phyloP scores from a whole-genome alignment of 2,797 vertebrate species.

The Botia kubotai region DNA sequence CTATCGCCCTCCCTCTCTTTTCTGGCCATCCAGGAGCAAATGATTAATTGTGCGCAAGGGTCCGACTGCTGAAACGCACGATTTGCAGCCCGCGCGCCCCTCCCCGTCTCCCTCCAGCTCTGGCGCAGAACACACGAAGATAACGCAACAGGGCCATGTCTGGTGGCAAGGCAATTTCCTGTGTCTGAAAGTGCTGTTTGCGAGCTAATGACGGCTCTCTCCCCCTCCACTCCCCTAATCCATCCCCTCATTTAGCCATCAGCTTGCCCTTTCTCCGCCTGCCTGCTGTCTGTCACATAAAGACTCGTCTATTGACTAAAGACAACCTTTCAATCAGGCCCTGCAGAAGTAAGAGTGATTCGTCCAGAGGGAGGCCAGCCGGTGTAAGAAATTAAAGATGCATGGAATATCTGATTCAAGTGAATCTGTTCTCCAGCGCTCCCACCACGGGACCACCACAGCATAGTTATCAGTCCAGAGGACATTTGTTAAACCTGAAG shows the following conservation, averaged over 20 bases:
- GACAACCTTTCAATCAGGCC: constrained; percentile 64
- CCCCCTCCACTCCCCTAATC: constrained; percentile 46
- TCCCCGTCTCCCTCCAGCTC: constrained; percentile 32
- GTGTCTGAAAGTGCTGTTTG: constrained; percentile 55
- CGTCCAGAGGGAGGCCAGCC: constrained; percentile 56
- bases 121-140: constrained; percentile 48
- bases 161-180: constrained; percentile 63
- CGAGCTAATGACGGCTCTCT: constrained; percentile 57
- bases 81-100: constrained; percentile 46
- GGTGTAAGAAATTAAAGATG: constrained; percentile 74
- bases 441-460: constrained; percentile 37
- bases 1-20: constrained; percentile 53
- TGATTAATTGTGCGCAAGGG: constrained; percentile 73
- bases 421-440: background rate
- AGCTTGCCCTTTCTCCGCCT: constrained; percentile 46
- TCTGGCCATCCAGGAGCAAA: constrained; percentile 67
- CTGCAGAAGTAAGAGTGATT: constrained; percentile 68
- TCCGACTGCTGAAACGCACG: constrained; percentile 63
- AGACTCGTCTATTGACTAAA: constrained; percentile 60
- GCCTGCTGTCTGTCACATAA: constrained; percentile 57
- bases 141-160: constrained; percentile 55
- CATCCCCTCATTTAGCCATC: constrained; percentile 51
- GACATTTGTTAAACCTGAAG: constrained; percentile 50
- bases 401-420: constrained; percentile 68
- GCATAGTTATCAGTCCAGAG: constrained; percentile 40